Conservation (phyloP, 2,113 vertebrate genomes). For the Malurus alboscapulatus region DNA sequence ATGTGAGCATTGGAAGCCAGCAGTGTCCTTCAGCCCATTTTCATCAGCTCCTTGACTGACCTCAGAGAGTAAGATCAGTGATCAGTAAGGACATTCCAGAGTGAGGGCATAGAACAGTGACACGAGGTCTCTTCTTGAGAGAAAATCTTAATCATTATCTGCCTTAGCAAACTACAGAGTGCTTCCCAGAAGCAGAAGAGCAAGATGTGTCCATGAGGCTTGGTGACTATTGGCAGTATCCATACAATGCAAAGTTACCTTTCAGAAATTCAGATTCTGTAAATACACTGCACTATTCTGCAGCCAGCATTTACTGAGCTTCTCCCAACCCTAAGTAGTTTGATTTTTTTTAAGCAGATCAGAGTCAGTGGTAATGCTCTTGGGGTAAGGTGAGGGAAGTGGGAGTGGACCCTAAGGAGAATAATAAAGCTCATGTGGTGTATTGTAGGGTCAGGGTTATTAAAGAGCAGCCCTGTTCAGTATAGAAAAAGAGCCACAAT, state of each 20-base stretch:
- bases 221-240: not conserved
- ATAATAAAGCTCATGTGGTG: not conserved
- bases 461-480: not conserved
- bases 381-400: not conserved
- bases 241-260: not conserved
- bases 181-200: not conserved
- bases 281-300: not conserved
- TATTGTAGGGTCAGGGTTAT: not conserved
- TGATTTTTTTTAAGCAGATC: not conserved
- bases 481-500: not conserved
- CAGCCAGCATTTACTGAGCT: not conserved
- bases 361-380: not conserved
- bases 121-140: not conserved
- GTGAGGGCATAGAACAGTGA: not conserved
- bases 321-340: not conserved
- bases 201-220: not conserved
- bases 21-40: not conserved
- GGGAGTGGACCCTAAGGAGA: not conserved
- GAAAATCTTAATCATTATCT: not conserved
- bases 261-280: not conserved
- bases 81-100: not conserved
- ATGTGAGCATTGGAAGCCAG: not conserved
- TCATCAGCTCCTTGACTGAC: not conserved
- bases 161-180: not conserved
- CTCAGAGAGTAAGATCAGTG: not conserved